Evolutionary conservation across 2,888 invertebrate genomes (phyloP).

Genomic region (Pseudococcus jackbeardsleyi): DNA sequence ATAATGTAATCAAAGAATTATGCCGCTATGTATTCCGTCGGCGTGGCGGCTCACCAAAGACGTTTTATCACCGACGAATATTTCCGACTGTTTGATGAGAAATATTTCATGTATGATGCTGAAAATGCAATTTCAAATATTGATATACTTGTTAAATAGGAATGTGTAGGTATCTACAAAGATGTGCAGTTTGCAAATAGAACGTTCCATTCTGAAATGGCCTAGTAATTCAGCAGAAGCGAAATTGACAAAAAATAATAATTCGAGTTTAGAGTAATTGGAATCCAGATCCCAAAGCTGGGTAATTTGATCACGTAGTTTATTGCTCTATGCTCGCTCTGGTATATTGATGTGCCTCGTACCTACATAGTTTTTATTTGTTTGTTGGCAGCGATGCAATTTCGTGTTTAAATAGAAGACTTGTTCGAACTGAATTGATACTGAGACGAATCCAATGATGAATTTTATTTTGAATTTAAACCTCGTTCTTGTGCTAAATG

Average conservation of each 20-base stretch:
- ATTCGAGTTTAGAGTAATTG: neutral
- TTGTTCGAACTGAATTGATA: neutral
- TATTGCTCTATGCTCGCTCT: neutral
- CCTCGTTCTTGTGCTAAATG: neutral
- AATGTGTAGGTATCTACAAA: neutral
- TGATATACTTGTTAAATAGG: neutral
- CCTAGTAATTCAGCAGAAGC: neutral
- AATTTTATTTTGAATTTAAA: neutral
- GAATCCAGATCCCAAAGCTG: neutral
- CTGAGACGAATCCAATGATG: neutral
- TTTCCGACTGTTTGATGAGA: neutral
- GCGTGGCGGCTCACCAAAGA: neutral
- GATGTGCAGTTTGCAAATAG: neutral
- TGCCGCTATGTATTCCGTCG: neutral
- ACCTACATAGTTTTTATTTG: neutral
- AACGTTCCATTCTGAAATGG: neutral
- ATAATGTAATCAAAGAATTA: slow-evolving; percentile 48
- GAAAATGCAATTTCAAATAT: neutral
- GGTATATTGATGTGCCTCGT: neutral
- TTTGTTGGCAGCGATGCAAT: neutral
- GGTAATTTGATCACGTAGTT: slow-evolving; percentile 34
- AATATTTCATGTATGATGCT: neutral
- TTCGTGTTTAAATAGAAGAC: slow-evolving; percentile 6
- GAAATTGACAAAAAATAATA: slow-evolving; percentile 21
- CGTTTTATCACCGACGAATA: neutral